These are phyloP conservation scores for Phaethornis superciliosus DNA, from an alignment of 2,113 vertebrate species.

Conservation along the genomic window DNA sequence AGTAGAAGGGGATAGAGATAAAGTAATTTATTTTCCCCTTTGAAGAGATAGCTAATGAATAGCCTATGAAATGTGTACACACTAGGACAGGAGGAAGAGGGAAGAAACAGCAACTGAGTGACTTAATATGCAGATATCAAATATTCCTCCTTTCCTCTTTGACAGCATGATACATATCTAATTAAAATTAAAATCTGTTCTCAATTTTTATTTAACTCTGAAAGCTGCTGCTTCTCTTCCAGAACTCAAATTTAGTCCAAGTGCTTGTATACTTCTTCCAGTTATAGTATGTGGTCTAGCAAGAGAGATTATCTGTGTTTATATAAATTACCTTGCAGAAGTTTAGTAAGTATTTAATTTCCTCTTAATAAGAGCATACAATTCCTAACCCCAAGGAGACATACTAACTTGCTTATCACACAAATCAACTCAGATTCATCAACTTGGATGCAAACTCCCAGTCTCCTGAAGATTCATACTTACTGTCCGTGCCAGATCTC, in stretches of 20 bases:
- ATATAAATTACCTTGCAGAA: not conserved
- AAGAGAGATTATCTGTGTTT: not conserved
- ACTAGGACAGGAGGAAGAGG: not conserved
- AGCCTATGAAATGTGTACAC: not conserved
- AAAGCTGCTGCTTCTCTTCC: not conserved
- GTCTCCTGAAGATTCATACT: conserved; percentile 38
- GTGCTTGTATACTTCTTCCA: not conserved
- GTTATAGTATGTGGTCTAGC: not conserved
- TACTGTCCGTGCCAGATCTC: conserved; percentile 89
- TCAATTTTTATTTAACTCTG: not conserved
- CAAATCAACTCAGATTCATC: not conserved
- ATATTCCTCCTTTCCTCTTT: not conserved
- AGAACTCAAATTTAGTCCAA: not conserved
- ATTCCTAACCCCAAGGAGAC: not conserved
- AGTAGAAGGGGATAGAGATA: not conserved
- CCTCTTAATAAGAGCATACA: not conserved
- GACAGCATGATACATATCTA: not conserved
- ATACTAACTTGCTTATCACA: not conserved
- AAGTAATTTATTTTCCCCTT: not conserved
- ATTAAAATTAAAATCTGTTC: not conserved
- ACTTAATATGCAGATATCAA: not conserved
- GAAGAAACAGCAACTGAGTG: not conserved
- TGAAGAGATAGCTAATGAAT: not conserved
- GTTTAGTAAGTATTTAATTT: not conserved
- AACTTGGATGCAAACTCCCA: not conserved